These are phyloP conservation scores for Bilobella aurantiaca DNA, from an alignment of 1,140 invertebrate species.

Conservation along the genomic window DNA sequence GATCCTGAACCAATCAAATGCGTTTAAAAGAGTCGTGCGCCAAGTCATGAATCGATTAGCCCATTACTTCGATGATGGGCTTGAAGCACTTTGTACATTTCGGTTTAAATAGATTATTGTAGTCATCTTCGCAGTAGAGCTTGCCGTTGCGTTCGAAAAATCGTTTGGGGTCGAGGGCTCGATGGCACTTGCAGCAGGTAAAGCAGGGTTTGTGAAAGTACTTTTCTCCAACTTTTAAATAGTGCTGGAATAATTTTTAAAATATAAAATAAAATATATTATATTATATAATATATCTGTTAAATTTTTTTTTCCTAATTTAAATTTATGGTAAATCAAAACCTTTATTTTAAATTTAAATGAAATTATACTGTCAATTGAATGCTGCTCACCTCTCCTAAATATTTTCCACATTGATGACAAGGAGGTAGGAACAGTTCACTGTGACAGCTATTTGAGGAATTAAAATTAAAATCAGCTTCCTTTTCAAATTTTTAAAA, in stretches of 20 bases:
- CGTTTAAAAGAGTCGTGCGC: background rate
- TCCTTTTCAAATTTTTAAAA: background rate
- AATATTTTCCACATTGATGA: slow-evolving; percentile 23
- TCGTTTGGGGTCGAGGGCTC: slow-evolving; percentile 48
- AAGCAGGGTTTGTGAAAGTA: slow-evolving; percentile 48
- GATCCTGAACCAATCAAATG: background rate
- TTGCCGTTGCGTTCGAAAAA: slow-evolving; percentile 45
- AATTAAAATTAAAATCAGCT: background rate
- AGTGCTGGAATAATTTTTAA: background rate
- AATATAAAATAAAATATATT: no score
- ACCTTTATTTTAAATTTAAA: no score
- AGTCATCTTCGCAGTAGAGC: slow-evolving; percentile 49
- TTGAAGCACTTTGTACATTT: slow-evolving; percentile 52
- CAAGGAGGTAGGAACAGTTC: slow-evolving; percentile 32
- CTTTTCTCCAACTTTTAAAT: slow-evolving; percentile 13
- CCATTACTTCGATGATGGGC: slow-evolving; percentile 45
- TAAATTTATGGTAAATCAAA: no score
- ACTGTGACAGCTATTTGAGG: slow-evolving; percentile 14
- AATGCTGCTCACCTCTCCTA: slow-evolving; percentile 22
- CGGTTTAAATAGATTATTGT: slow-evolving; percentile 53
- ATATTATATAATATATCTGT: no score
- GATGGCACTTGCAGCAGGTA: slow-evolving; percentile 51
- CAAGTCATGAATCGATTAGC: no score
- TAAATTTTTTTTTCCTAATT: no score
- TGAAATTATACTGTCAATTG: no score